Evolutionary conservation across 2,113 vertebrate genomes (phyloP).

Genomic region (Arothron firmamentum): DNA sequence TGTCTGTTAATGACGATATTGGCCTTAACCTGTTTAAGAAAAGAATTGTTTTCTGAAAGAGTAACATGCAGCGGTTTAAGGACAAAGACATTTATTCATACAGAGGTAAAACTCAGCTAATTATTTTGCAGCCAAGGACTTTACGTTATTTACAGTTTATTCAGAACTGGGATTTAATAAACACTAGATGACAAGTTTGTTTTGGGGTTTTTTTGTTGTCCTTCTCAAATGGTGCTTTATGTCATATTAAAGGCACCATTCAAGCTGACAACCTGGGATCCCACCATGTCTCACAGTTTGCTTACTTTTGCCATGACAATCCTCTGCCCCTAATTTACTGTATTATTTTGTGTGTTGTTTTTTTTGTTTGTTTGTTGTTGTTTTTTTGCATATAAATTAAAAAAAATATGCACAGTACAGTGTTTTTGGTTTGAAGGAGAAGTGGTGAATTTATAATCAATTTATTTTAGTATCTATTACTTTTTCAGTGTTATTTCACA

Average conservation of each 20-base stretch:
- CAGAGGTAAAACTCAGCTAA: slow-evolving; percentile 8
- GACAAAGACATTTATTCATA: slow-evolving; percentile 18
- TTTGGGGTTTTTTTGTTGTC: not conserved
- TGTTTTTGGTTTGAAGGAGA: no score
- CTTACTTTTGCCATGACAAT: slow-evolving; percentile 70
- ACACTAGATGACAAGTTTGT: slow-evolving; percentile 3
- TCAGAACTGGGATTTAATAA: slow-evolving; percentile 16
- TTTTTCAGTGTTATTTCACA: no score
- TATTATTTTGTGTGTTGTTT: slow-evolving; percentile 25
- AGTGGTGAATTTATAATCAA: no score
- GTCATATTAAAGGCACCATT: slow-evolving; percentile 3
- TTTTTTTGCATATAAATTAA: slow-evolving; percentile 70
- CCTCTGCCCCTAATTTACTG: slow-evolving; percentile 33
- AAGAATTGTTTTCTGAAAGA: slow-evolving; percentile 25
- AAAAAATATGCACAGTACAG: no score
- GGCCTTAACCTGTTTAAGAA: slow-evolving; percentile 71
- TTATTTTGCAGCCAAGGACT: slow-evolving; percentile 51
- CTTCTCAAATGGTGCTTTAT: slow-evolving; percentile 33
- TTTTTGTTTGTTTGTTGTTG: no score
- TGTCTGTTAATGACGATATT: slow-evolving; percentile 46
- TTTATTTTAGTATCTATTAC: no score
- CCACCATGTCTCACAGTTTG: slow-evolving; percentile 17
- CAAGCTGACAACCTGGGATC: no score
- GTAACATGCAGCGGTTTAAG: slow-evolving; percentile 35
- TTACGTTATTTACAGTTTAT: slow-evolving; percentile 27